Conservation (phyloP, 2,113 vertebrate species). For the Rhinichthys klamathensis region DNA sequence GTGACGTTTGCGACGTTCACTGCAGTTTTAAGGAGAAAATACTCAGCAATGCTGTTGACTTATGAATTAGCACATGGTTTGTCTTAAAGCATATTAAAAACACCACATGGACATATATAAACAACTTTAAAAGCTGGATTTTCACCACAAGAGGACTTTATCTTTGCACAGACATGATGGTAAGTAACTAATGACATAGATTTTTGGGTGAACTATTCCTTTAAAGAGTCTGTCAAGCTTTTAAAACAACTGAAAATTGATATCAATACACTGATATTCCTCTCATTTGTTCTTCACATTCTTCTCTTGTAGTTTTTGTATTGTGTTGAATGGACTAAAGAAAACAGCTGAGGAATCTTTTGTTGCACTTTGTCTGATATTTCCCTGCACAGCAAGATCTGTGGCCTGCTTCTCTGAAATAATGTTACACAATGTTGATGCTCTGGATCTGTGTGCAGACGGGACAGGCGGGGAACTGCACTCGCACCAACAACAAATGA, state of each 20-base stretch:
- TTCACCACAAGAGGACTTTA: no score
- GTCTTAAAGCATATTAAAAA: no score
- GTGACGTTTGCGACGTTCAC: no score
- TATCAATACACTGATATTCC: neutral
- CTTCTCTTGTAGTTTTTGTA: constrained; percentile 64
- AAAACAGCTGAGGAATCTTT: constrained; percentile 28
- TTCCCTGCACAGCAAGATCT: constrained; percentile 20
- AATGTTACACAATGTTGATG: constrained; percentile 33
- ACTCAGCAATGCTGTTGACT: no score
- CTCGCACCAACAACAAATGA: constrained; percentile 8
- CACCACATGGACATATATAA: no score
- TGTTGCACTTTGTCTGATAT: constrained; percentile 30
- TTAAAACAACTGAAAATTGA: neutral
- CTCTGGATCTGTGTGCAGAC: neutral
- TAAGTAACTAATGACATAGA: neutral
- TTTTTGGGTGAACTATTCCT: neutral
- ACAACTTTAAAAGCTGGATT: no score
- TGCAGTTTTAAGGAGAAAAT: no score
- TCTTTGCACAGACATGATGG: neutral
- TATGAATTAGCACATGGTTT: no score
- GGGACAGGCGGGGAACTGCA: neutral
- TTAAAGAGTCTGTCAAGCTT: neutral
- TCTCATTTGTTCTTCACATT: constrained; percentile 34
- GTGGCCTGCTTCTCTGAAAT: constrained; percentile 7
- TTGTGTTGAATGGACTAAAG: constrained; percentile 33